These are phyloP conservation scores for Esox masquinongy DNA, from an alignment of 2,797 vertebrate genomes.

Conservation along the genomic window DNA sequence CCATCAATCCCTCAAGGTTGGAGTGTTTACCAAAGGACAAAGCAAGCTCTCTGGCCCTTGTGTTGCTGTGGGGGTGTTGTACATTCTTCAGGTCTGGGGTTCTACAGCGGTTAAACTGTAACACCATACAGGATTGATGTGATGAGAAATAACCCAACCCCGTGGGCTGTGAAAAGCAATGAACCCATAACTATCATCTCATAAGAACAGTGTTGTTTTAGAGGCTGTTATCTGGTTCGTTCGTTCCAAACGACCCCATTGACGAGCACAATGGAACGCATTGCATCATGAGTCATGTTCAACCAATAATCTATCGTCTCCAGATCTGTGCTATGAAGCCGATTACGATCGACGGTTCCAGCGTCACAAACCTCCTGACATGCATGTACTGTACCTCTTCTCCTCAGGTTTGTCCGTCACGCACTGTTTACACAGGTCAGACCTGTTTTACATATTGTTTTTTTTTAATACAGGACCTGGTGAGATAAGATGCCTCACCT, in stretches of 20 bases:
- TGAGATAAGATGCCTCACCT: too few relatives aligned
- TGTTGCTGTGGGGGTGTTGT: neutral
- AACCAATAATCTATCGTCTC: neutral
- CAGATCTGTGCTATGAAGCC: neutral
- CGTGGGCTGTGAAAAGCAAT: neutral
- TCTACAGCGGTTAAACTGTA: neutral
- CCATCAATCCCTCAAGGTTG: neutral
- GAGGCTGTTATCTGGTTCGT: neutral
- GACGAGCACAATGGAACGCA: neutral
- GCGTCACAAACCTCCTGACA: too few relatives aligned
- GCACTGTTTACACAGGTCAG: too few relatives aligned
- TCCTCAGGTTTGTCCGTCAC: too few relatives aligned
- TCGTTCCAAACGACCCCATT: neutral
- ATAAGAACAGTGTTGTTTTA: neutral
- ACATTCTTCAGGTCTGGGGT: neutral
- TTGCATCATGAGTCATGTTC: neutral
- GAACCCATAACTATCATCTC: neutral
- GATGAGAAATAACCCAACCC: neutral
- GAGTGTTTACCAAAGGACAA: neutral
- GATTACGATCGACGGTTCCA: too few relatives aligned
- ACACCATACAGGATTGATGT: neutral
- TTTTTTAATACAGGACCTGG: too few relatives aligned
- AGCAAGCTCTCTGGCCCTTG: neutral
- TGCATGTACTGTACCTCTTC: too few relatives aligned
- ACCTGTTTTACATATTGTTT: too few relatives aligned